phyloP scores from a whole-genome alignment of 2,797 vertebrate genomes.

The Diceros bicornis region DNA sequence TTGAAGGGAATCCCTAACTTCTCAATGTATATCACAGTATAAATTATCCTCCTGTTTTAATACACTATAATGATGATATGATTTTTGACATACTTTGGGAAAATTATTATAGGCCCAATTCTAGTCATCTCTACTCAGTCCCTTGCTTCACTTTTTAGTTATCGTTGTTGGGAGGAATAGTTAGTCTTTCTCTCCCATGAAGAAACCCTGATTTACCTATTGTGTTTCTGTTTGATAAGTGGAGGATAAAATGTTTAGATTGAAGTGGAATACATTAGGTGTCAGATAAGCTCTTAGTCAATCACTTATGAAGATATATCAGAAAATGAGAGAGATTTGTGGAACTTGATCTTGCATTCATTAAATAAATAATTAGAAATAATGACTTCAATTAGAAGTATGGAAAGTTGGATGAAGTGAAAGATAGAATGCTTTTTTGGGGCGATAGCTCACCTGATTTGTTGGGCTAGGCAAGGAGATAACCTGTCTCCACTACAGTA shows the following conservation, averaged over 20 bases:
- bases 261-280: background rate
- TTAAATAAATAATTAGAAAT: background rate
- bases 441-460: background rate
- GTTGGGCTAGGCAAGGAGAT: background rate
- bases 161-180: background rate
- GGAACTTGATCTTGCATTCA: background rate
- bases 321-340: background rate
- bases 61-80: no score
- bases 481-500: rapidly evolving
- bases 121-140: no score
- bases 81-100: background rate
- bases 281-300: background rate
- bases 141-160: background rate
- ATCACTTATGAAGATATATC: no score
- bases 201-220: background rate
- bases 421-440: rapidly evolving
- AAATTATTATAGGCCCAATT: background rate
- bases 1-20: background rate
- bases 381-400: background rate
- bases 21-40: background rate
- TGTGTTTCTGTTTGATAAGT: background rate
- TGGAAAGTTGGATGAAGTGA: rapidly evolving
- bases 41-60: background rate
- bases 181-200: background rate
- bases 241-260: background rate